phyloP scores from a whole-genome alignment of 2,888 invertebrate species.

The Stegophylla sp. region DNA sequence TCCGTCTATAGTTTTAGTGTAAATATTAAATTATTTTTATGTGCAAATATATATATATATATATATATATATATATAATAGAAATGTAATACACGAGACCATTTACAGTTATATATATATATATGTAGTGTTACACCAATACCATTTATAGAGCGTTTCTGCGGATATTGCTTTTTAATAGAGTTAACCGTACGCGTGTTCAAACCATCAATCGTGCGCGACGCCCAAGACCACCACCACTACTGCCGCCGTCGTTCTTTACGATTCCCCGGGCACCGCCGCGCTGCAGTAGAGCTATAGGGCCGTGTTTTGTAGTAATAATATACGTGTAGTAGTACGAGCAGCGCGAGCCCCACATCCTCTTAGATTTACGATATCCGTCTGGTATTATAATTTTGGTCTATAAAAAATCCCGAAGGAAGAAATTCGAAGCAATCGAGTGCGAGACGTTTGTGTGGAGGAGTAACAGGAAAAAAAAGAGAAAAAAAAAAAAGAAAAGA shows the following conservation, averaged over 20 bases:
- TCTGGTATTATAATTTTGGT: conserved; percentile 57
- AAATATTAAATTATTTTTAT: not conserved
- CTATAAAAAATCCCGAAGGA: conserved; percentile 55
- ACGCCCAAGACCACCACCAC: conserved; percentile 42
- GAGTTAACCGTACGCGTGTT: conserved; percentile 48
- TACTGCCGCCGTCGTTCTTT: conserved; percentile 46
- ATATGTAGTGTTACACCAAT: conserved; percentile 38
- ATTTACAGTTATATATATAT: conserved; percentile 12
- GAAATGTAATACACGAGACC: not conserved
- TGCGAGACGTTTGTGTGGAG: conserved; percentile 29
- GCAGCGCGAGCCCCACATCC: not conserved
- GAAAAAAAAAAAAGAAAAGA: not conserved
- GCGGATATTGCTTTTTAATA: conserved; percentile 55
- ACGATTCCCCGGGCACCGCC: conserved; percentile 50
- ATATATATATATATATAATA: not conserved
- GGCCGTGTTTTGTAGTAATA: too few species aligned
- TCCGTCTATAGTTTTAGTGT: not conserved
- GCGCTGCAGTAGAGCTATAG: not conserved
- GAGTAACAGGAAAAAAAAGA: not conserved
- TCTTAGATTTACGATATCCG: conserved; percentile 56
- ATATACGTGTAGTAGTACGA: not conserved
- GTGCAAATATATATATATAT: too few species aligned
- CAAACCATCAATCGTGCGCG: conserved; percentile 52
- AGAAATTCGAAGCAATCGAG: conserved; percentile 43
- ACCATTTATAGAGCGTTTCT: conserved; percentile 39